These are phyloP conservation scores for Amblyopsis hoosieri DNA, from an alignment of 2,797 vertebrate species.

Conservation along the genomic window DNA sequence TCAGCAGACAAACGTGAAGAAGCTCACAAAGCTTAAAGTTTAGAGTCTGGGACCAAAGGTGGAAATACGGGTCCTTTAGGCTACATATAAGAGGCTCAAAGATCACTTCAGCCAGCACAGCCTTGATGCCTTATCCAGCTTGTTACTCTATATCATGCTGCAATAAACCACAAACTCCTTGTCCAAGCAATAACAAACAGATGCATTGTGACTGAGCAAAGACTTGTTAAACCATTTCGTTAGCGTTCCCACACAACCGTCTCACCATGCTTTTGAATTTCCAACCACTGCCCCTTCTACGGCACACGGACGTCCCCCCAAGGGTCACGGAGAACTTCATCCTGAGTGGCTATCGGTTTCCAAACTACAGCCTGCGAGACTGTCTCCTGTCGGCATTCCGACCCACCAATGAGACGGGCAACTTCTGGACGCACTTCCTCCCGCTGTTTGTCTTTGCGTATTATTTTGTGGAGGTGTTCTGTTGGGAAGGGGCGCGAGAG, in stretches of 20 bases:
- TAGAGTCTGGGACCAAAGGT: constrained; percentile 32
- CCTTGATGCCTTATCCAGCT: constrained; percentile 22
- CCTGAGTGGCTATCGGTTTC: constrained; percentile 82
- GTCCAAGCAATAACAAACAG: constrained; percentile 22
- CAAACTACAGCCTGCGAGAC: constrained; percentile 78
- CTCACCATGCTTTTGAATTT: constrained; percentile 67
- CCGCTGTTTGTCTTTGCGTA: constrained; percentile 79
- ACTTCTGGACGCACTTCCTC: constrained; percentile 86
- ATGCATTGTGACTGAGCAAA: neutral
- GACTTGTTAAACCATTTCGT: neutral
- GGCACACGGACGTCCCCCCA: constrained; percentile 75
- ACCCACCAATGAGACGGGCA: constrained; percentile 84
- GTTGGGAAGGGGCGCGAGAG: constrained; percentile 59
- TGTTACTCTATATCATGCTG: neutral
- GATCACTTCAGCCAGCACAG: neutral
- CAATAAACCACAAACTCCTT: constrained; percentile 10
- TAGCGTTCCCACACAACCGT: neutral
- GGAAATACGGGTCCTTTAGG: neutral
- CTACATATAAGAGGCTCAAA: constrained; percentile 1
- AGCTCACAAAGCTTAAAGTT: constrained; percentile 4
- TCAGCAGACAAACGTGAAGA: constrained; percentile 16
- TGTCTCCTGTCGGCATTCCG: constrained; percentile 80
- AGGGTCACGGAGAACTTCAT: constrained; percentile 82
- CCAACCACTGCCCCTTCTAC: constrained; percentile 67
- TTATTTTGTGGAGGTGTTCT: constrained; percentile 75